Evolutionary conservation across 2,797 vertebrate genomes (phyloP).

Genomic region (Triplophysa yarkandensis): DNA sequence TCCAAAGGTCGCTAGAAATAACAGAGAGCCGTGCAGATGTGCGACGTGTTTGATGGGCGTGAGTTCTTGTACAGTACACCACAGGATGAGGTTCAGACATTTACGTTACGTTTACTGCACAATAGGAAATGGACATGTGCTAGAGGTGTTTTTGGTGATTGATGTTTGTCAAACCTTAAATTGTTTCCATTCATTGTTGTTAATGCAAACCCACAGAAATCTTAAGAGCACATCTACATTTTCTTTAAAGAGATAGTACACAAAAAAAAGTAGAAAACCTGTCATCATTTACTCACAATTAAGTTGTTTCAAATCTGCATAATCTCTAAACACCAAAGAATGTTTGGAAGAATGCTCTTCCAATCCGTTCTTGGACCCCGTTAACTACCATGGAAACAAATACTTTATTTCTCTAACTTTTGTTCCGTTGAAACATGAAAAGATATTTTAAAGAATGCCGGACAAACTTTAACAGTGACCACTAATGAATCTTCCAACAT

Average conservation of each 20-base stretch:
- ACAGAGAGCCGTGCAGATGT: not conserved
- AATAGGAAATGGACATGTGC: conserved; percentile 17
- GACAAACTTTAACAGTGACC: too few relatives aligned
- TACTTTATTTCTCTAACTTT: too few relatives aligned
- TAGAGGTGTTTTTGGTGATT: conserved; percentile 15
- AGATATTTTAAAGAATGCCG: too few relatives aligned
- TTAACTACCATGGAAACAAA: too few relatives aligned
- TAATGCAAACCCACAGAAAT: not conserved
- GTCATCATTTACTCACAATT: too few relatives aligned
- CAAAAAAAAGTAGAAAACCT: too few relatives aligned
- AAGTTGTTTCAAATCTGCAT: too few relatives aligned
- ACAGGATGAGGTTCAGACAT: conserved; percentile 34
- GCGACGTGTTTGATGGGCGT: not conserved
- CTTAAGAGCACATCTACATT: not conserved
- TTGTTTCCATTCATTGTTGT: conserved; percentile 16
- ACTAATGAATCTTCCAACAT: not conserved
- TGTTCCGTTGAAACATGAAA: too few relatives aligned
- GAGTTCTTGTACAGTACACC: not conserved
- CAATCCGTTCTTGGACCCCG: too few relatives aligned
- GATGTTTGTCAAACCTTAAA: conserved; percentile 11
- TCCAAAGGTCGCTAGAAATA: conserved; percentile 13
- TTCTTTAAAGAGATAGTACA: too few relatives aligned
- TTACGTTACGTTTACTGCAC: not conserved
- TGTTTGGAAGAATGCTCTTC: too few relatives aligned
- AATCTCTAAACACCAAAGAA: too few relatives aligned